phyloP scores from a whole-genome alignment of 2,797 vertebrate species.

The Coranthus polyacanthus region DNA sequence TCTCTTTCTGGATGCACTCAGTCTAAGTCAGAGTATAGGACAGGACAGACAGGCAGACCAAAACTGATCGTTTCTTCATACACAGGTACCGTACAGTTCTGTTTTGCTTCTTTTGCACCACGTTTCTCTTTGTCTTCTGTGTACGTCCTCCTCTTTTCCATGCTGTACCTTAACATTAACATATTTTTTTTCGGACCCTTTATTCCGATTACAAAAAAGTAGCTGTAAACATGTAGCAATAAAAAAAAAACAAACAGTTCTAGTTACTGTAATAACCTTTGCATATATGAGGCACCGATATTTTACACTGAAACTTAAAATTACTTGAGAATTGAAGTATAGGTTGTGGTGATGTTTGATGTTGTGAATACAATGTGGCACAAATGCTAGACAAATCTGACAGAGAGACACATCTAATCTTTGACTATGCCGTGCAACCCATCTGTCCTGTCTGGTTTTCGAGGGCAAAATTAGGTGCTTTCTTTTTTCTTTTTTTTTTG shows the following conservation, averaged over 20 bases:
- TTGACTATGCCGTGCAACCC: background rate
- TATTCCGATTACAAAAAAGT: too few relatives aligned
- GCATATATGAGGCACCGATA: too few relatives aligned
- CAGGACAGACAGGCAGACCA: constrained; percentile 50
- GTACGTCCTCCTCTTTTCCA: background rate
- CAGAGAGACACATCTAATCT: background rate
- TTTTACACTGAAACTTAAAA: too few relatives aligned
- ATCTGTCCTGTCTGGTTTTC: background rate
- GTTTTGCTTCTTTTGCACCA: background rate
- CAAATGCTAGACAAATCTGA: background rate
- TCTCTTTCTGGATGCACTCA: constrained; percentile 43
- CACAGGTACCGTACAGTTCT: constrained; percentile 1
- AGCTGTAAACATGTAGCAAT: too few relatives aligned
- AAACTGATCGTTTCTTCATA: constrained; percentile 42
- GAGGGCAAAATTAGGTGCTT: background rate
- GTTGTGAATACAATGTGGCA: background rate
- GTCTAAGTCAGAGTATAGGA: constrained; percentile 60
- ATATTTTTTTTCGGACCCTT: background rate
- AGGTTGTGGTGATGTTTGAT: background rate
- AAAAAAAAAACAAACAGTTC: too few relatives aligned
- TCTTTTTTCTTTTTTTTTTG: background rate
- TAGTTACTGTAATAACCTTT: background rate
- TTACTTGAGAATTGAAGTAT: background rate
- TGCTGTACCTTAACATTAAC: background rate
- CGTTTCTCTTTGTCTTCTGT: background rate